phyloP scores from a whole-genome alignment of 35 echinoderm and acorn worm genomes.

The Patiria miniata region DNA sequence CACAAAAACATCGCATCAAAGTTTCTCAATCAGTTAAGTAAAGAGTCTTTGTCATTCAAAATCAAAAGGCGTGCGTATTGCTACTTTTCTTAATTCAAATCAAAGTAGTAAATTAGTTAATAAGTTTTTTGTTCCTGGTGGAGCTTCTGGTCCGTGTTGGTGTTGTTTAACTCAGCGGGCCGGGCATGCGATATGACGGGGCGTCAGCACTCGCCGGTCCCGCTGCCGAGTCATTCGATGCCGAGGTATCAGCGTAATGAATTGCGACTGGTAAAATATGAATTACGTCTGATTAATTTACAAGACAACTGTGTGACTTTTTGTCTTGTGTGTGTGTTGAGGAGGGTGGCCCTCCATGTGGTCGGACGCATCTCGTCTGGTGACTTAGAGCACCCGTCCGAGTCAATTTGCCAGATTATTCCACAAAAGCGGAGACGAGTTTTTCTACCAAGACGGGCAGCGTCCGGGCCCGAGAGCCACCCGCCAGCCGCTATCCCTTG shows the following conservation, averaged over 20 bases:
- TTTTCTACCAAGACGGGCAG: slow-evolving; percentile 3
- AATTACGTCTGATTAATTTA: slow-evolving; percentile 29
- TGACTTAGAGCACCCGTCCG: not conserved
- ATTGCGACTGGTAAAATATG: slow-evolving; percentile 25
- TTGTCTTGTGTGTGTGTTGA: not conserved
- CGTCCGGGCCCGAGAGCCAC: slow-evolving; percentile 12
- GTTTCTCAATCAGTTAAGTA: slow-evolving; percentile 19
- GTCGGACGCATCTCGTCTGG: not conserved
- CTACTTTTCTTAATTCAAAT: slow-evolving; percentile 30
- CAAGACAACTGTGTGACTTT: slow-evolving; percentile 26
- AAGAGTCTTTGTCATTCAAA: not conserved
- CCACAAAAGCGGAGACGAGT: not conserved
- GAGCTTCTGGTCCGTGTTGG: not conserved
- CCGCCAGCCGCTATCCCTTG: not conserved
- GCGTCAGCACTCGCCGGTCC: not conserved
- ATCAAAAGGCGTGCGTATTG: slow-evolving; percentile 21
- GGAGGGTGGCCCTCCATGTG: not conserved
- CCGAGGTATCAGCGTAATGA: not conserved
- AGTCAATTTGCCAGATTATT: slow-evolving; percentile 32
- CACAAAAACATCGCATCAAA: not conserved
- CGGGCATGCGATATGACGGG: slow-evolving; percentile 1
- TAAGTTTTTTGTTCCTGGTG: slow-evolving; percentile 1
- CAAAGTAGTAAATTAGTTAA: slow-evolving; percentile 26
- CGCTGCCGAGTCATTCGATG: slow-evolving; percentile 9
- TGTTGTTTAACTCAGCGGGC: not conserved